These are phyloP conservation scores for Vimba vimba DNA, from an alignment of 2,113 vertebrate genomes.

Conservation along the genomic window DNA sequence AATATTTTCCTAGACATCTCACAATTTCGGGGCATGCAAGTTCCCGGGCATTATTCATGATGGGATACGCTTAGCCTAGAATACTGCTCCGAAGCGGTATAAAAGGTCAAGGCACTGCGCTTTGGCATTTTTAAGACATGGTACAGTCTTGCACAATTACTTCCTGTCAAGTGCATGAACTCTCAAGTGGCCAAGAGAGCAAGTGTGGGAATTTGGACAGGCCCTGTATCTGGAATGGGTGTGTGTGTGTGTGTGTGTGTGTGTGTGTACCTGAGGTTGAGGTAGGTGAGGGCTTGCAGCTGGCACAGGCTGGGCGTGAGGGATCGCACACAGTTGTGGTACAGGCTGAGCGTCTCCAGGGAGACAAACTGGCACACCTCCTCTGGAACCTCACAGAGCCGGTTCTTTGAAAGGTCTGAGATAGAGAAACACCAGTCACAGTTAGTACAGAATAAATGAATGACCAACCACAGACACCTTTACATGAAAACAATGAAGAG, in stretches of 20 bases:
- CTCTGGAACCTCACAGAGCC: conserved; percentile 90
- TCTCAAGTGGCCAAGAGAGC: not conserved
- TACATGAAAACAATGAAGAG: not conserved
- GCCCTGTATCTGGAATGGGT: not conserved
- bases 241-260: not conserved
- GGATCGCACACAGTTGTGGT: conserved; percentile 91
- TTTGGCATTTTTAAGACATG: too few relatives aligned
- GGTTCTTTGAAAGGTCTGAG: conserved; percentile 89
- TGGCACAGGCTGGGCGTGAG: conserved; percentile 82
- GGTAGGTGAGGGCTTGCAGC: conserved; percentile 90
- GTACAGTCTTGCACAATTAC: too few relatives aligned
- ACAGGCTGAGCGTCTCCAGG: conserved; percentile 89
- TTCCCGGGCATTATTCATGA: too few relatives aligned
- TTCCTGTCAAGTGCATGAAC: too few relatives aligned
- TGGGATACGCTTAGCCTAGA: too few relatives aligned
- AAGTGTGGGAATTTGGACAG: not conserved
- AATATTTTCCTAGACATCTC: too few relatives aligned
- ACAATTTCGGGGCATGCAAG: accelerated
- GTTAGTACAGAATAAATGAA: not conserved
- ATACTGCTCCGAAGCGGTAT: too few relatives aligned
- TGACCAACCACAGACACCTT: not conserved
- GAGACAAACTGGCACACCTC: conserved; percentile 88
- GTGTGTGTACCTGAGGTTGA: conserved; percentile 76
- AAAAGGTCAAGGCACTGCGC: too few relatives aligned
- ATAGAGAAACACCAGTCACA: conserved; percentile 27